Base-by-base conservation (phyloP, 2,113 vertebrate genomes). In the Mionectes macconnelli region DNA sequence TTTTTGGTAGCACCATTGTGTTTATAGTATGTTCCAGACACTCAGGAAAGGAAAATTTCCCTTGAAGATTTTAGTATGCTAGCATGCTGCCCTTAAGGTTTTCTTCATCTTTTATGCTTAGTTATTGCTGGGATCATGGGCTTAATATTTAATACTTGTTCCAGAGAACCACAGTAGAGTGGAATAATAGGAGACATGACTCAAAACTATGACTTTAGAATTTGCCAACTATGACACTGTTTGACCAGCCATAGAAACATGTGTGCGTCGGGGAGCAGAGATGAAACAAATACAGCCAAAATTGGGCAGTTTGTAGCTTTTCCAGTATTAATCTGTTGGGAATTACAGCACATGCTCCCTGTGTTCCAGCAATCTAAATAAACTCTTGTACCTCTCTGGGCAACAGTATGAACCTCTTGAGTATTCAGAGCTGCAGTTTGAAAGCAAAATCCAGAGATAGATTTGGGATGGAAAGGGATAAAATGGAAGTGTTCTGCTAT, bases 121-220 rank as follows among this genome's bases (percentile, higher is more conserved):
- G 84, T 89, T 95, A 92, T 95, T 96, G 60, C 91, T 75, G 77
- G 91, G 91, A 93, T 96, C 59, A 80, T 64, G 60, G 59, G 59
- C 88, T 95, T 96, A 94, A 62, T 91, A 47, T 75, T 97, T 96
- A 95, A 95, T 96, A 83, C 55, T 74, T 84, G 82, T 96, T 93
- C 87, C 92, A 94, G 79, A 90, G 87, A 86, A 9, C 42, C 28
- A 24, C 35, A 68, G 89, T 72, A 91, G 72, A 81, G 73, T 80
- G 82, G 82, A 92, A 80, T 94, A 95, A 93, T 94, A 97, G 87
- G 90, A 96, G 93, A 94, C 90, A 78, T 95, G 82, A 96, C 79
- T 96, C 90, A 96, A 94, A 79, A 79, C 81, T 77, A 74, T 84
- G 84, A 91, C 87, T 95, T 95, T 25, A 57, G 37, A 70, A 93